Evolutionary conservation across 2,888 invertebrate genomes (phyloP).

Genomic region (Pyrochroa serraticornis): DNA sequence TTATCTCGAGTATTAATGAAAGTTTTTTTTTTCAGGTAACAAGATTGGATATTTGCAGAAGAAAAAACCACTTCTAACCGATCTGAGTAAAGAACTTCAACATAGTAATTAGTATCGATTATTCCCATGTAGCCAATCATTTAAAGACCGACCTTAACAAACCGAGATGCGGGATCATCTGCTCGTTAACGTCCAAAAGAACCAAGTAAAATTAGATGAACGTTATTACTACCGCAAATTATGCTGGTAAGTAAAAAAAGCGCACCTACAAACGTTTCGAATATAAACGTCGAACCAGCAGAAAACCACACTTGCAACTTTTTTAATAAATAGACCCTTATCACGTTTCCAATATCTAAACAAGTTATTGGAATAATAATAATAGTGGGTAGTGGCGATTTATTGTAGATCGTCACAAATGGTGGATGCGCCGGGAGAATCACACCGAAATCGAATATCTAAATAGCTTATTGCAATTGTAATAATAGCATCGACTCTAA

Average conservation of each 20-base stretch:
- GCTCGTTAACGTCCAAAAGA: constrained; percentile 19
- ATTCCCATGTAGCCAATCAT: constrained; percentile 11
- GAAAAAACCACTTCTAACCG: constrained; percentile 12
- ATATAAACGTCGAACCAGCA: constrained; percentile 17
- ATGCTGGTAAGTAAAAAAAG: constrained; percentile 28
- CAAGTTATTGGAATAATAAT: no score
- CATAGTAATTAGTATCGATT: constrained; percentile 19
- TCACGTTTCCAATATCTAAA: no score
- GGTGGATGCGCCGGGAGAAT: no score
- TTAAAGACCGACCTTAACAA: constrained; percentile 3
- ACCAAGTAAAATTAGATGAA: constrained; percentile 20
- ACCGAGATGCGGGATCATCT: constrained; percentile 13
- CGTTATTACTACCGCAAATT: constrained; percentile 23
- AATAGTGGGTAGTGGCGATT: no score
- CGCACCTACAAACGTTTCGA: constrained; percentile 14
- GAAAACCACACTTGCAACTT: constrained; percentile 2
- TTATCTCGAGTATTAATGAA: neutral
- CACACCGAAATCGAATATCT: no score
- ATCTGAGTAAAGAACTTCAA: constrained; percentile 3
- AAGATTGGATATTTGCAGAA: neutral
- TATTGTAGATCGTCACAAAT: no score
- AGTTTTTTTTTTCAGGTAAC: constrained; percentile 12
- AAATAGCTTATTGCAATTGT: no score
- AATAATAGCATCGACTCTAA: no score
- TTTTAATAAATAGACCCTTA: no score